Percentiles rank a stretch among this genome's conserved stretches.
Evolutionary conservation across 2,113 vertebrate genomes (phyloP).

Genomic region (Procapra przewalskii): DNA sequence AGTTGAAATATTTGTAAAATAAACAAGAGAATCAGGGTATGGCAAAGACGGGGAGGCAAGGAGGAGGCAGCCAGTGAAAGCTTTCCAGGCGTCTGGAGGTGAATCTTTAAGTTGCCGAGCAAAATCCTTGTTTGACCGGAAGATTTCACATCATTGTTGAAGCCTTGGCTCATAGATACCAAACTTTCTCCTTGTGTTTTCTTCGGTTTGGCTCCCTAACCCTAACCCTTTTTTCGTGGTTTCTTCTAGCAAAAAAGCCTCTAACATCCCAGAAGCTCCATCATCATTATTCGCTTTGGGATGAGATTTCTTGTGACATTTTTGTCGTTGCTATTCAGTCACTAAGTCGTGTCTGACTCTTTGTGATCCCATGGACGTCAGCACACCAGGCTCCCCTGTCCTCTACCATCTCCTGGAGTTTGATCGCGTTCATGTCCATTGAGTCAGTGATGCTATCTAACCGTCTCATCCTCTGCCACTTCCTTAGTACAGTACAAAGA

Average conservation of each 20-base stretch:
- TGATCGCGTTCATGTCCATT: neutral
- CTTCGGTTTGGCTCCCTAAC: conserved; percentile 78
- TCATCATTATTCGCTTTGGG: conserved; percentile 72
- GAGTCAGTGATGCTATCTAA: neutral
- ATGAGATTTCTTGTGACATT: conserved; percentile 68
- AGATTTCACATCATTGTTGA: conserved; percentile 75
- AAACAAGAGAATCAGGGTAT: conserved; percentile 44
- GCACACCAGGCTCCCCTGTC: neutral
- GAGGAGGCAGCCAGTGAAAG: conserved; percentile 62
- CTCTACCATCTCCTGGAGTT: neutral
- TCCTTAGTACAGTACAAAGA: conserved; percentile 54
- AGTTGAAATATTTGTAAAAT: conserved; percentile 58
- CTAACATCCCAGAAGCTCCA: conserved; percentile 74
- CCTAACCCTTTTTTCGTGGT: conserved; percentile 60
- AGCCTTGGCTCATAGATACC: conserved; percentile 72
- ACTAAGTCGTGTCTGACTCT: neutral
- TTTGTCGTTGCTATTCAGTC: neutral
- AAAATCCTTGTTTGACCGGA: conserved; percentile 74
- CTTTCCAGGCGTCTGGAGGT: conserved; percentile 72
- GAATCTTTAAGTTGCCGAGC: conserved; percentile 71
- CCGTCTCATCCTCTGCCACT: neutral
- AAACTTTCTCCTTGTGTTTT: conserved; percentile 73
- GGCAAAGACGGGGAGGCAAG: neutral
- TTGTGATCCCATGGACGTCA: neutral
- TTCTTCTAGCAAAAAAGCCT: conserved; percentile 78